These are phyloP conservation scores for Trichogramma pretiosum DNA, from an alignment of 1,140 invertebrate species.

Conservation along the genomic window DNA sequence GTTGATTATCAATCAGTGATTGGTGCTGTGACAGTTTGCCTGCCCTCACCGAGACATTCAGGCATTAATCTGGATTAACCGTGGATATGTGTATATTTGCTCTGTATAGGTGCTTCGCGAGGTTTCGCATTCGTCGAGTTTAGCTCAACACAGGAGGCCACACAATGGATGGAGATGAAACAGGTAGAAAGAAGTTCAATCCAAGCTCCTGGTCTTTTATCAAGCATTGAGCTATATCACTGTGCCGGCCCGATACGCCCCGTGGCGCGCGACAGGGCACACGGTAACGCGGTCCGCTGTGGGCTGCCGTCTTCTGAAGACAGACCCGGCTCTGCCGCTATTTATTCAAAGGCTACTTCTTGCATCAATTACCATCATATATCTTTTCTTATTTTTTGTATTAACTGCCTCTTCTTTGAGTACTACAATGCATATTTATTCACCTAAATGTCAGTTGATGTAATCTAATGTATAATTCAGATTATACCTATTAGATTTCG, in stretches of 20 bases:
- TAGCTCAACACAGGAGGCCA: conserved; percentile 77
- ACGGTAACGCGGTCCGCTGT: conserved; percentile 43
- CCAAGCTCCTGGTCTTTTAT: conserved; percentile 35
- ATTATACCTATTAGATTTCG: too few species aligned
- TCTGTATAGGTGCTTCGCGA: conserved; percentile 73
- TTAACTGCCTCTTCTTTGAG: conserved; percentile 32
- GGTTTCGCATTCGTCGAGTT: conserved; percentile 96
- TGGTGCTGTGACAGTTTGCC: conserved; percentile 45
- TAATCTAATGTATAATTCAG: too few species aligned
- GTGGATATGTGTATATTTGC: conserved; percentile 50
- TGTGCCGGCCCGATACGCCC: conserved; percentile 40
- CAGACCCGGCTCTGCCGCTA: conserved; percentile 28
- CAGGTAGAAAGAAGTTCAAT: conserved; percentile 63
- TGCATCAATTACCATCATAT: conserved; percentile 27
- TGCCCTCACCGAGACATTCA: conserved; percentile 45
- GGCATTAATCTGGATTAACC: conserved; percentile 47
- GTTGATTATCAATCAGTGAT: conserved; percentile 44
- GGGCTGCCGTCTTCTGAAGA: conserved; percentile 35
- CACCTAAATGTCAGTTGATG: too few species aligned
- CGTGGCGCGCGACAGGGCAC: conserved; percentile 36
- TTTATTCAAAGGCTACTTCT: conserved; percentile 42
- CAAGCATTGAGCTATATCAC: too few species aligned
- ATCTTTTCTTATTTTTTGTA: conserved; percentile 35
- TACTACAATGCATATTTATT: too few species aligned
- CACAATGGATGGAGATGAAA: conserved; percentile 87